Percentiles rank a stretch among this genome's conserved stretches.
Conservation (phyloP, 92 coral and sea anemone genomes). For the Heteractis magnifica region DNA sequence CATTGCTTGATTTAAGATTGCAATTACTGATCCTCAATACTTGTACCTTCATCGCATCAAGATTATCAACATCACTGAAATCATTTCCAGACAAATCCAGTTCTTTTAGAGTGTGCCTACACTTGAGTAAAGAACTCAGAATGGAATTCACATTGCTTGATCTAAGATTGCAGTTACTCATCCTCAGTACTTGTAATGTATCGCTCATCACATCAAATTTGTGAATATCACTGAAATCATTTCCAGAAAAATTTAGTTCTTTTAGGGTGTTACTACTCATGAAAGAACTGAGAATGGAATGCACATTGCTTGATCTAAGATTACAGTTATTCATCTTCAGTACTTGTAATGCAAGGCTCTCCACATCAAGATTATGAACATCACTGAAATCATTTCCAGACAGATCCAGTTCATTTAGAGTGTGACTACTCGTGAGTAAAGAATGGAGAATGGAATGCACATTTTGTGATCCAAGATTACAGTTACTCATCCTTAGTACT, state of each 20-base stretch:
- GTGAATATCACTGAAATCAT: background rate
- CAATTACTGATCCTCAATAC: too few species aligned
- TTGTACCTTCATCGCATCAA: too few species aligned
- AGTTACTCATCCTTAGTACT: too few species aligned
- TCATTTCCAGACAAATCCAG: too few species aligned
- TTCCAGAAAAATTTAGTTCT: background rate
- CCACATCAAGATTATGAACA: background rate
- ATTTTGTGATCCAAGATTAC: too few species aligned
- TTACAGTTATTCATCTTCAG: background rate
- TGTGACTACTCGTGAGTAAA: background rate
- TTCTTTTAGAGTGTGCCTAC: too few species aligned
- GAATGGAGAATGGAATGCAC: background rate
- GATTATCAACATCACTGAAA: too few species aligned
- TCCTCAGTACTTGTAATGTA: background rate
- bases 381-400: background rate
- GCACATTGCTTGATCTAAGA: background rate
- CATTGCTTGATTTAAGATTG: too few species aligned
- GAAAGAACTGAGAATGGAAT: background rate
- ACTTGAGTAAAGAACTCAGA: background rate
- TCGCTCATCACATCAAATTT: background rate
- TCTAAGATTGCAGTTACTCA: background rate
- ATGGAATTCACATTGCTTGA: background rate
- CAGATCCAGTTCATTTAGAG: background rate
- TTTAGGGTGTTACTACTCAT: background rate
- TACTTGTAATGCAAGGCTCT: background rate